phyloP scores from a whole-genome alignment of 2,888 invertebrate genomes.

The Lypha dubia region DNA sequence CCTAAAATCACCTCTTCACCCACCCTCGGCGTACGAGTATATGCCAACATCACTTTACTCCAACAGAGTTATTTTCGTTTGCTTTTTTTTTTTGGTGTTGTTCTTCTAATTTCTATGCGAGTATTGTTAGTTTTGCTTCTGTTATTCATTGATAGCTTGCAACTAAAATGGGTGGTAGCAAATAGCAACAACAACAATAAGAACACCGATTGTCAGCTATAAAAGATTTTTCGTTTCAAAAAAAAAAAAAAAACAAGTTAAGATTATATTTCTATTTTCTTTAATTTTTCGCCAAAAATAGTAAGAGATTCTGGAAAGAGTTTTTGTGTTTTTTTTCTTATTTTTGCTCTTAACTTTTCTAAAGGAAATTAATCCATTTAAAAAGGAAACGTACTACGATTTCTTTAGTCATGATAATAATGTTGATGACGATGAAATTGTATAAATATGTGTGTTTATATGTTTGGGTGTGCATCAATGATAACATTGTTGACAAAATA shows the following conservation, averaged over 20 bases:
- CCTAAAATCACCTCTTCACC: too few species aligned
- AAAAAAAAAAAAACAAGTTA: conserved; percentile 20
- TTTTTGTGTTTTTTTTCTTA: too few species aligned
- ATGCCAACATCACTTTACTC: not conserved
- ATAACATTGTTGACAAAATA: conserved; percentile 33
- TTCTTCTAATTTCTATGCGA: conserved; percentile 19
- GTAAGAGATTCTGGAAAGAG: conserved; percentile 29
- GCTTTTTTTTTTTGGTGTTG: too few species aligned
- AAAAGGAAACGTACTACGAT: conserved; percentile 61
- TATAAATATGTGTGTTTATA: too few species aligned
- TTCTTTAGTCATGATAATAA: conserved; percentile 53
- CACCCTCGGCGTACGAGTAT: too few species aligned
- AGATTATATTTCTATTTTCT: conserved; percentile 24
- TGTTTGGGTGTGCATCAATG: too few species aligned
- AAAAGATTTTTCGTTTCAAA: conserved; percentile 47
- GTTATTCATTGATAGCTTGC: conserved; percentile 52
- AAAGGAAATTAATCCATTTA: conserved; percentile 73
- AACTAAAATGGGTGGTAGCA: conserved; percentile 16
- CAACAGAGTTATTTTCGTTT: too few species aligned
- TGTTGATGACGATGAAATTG: conserved; percentile 37
- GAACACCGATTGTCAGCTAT: conserved; percentile 34
- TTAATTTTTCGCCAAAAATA: conserved; percentile 1
- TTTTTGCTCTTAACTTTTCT: too few species aligned
- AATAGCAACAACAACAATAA: too few species aligned
- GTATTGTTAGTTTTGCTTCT: conserved; percentile 41